These are phyloP conservation scores for Pseudochirops corinnae DNA, from an alignment of 2,797 vertebrate species.

Conservation along the genomic window DNA sequence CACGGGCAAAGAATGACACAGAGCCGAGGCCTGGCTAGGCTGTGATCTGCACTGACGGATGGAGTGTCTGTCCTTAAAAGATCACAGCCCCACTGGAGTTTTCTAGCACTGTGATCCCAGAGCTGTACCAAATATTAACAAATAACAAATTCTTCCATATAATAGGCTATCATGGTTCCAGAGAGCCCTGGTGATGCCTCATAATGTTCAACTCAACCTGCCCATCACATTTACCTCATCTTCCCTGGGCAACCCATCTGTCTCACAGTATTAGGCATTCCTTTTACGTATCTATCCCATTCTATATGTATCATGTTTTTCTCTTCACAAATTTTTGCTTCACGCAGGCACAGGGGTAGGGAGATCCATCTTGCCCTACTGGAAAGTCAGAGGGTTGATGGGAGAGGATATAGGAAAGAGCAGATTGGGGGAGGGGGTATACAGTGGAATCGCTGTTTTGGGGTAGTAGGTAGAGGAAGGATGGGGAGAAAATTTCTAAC, in stretches of 20 bases:
- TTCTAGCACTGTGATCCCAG: not conserved
- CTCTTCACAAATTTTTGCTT: not conserved
- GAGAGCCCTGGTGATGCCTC: not conserved
- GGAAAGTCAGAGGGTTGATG: too few species aligned
- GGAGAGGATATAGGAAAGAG: too few species aligned
- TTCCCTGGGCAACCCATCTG: slow-evolving; percentile 1
- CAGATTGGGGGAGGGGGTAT: too few species aligned
- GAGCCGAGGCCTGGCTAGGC: not conserved
- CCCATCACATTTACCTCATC: not conserved
- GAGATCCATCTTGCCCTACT: too few species aligned
- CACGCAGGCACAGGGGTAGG: too few species aligned
- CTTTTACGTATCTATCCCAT: not conserved
- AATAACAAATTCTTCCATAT: not conserved
- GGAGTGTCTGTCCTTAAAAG: not conserved
- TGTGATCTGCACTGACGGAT: not conserved
- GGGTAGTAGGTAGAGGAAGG: too few species aligned
- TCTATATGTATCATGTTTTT: not conserved
- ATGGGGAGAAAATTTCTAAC: too few species aligned
- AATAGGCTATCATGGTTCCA: not conserved
- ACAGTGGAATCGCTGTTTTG: too few species aligned
- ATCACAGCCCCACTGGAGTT: not conserved
- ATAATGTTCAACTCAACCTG: not conserved
- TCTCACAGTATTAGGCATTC: not conserved
- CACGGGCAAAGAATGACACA: not conserved
- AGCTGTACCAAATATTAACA: not conserved